Percentiles rank a stretch among this genome's conserved stretches.
phyloP scores from a whole-genome alignment of 2,888 invertebrate species.

The Amphimallon solstitiale region DNA sequence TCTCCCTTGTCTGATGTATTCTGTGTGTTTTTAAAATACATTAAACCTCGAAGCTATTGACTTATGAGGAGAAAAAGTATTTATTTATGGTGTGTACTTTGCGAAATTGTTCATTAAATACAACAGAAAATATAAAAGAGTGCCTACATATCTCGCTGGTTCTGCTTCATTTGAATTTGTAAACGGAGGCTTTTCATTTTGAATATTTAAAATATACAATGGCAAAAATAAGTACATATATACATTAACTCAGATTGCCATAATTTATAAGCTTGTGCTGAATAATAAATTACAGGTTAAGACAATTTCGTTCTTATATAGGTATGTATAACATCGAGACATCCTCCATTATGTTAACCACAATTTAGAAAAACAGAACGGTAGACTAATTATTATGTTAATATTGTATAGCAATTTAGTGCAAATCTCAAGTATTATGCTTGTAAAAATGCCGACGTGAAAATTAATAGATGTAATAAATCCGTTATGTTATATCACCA shows the following conservation, averaged over 20 bases:
- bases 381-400: neutral
- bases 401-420: neutral
- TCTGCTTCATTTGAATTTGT: neutral
- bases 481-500: constrained; percentile 37
- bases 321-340: too few relatives aligned
- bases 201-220: neutral
- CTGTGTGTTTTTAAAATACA: neutral
- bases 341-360: too few relatives aligned
- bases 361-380: too few relatives aligned
- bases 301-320: too few relatives aligned
- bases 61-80: neutral
- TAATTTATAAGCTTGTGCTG: too few relatives aligned
- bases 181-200: neutral
- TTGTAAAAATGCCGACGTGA: neutral
- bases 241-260: too few relatives aligned
- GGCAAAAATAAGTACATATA: neutral
- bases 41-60: constrained; percentile 3
- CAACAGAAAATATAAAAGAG: neutral
- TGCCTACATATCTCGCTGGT: constrained; percentile 3
- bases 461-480: constrained; percentile 38
- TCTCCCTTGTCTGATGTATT: too few relatives aligned
- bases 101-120: constrained; percentile 19
- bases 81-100: constrained; percentile 10
- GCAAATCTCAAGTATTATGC: neutral
- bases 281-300: too few relatives aligned